Conservation (phyloP, 2,797 vertebrate genomes). For the Prunella strophiata region DNA sequence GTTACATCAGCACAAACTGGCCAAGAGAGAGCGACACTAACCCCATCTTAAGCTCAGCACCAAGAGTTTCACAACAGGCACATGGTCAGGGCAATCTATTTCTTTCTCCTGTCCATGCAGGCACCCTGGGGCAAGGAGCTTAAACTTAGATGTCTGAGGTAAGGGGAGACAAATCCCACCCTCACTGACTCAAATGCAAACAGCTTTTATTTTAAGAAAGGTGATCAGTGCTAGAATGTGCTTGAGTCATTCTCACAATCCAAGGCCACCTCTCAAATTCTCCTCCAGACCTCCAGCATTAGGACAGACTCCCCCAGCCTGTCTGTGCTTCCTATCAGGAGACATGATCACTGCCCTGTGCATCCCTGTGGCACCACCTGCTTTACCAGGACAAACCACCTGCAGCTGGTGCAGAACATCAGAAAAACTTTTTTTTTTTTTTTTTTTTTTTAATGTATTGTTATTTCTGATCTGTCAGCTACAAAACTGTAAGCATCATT, state of each 20-base stretch:
- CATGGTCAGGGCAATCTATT: background rate
- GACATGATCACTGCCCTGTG: background rate
- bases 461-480: background rate
- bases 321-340: fast-evolving
- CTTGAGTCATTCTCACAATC: background rate
- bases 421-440: background rate
- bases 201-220: slow-evolving; percentile 67
- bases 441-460: background rate
- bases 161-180: slow-evolving; percentile 48
- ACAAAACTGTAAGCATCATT: background rate
- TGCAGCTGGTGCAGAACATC: background rate
- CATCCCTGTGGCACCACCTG: fast-evolving
- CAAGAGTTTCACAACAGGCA: background rate
- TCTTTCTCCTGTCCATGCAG: background rate
- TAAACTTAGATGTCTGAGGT: slow-evolving; percentile 52
- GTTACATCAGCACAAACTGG: background rate
- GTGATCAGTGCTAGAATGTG: slow-evolving; percentile 18
- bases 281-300: fast-evolving
- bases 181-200: slow-evolving; percentile 1
- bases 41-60: background rate
- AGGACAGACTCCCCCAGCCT: background rate
- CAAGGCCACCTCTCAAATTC: slow-evolving; percentile 3
- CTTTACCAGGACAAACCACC: background rate
- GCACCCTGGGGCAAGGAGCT: slow-evolving; percentile 40
- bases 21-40: background rate